Percentiles rank a stretch among this genome's conserved stretches.
phyloP scores from a whole-genome alignment of 1,140 invertebrate genomes.

The Phocides pigmalion region DNA sequence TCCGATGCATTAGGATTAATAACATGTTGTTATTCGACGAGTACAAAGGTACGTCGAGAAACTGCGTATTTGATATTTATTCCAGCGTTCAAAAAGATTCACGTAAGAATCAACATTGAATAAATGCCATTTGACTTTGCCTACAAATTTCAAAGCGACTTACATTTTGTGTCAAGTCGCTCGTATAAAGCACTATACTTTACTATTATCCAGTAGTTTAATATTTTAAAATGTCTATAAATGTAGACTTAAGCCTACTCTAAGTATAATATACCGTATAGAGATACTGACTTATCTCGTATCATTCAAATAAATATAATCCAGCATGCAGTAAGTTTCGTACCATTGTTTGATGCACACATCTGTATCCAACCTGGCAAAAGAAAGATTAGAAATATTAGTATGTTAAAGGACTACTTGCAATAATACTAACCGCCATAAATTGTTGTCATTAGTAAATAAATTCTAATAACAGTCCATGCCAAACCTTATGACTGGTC shows the following conservation, averaged over 20 bases:
- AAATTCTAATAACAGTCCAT: too few relatives aligned
- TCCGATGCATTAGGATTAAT: too few relatives aligned
- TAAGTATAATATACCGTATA: conserved; percentile 36
- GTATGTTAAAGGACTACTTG: not conserved
- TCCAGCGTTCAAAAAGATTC: too few relatives aligned
- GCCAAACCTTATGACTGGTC: too few relatives aligned
- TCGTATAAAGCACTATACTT: conserved; percentile 4
- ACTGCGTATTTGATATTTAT: too few relatives aligned
- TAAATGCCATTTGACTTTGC: too few relatives aligned
- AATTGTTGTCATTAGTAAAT: too few relatives aligned
- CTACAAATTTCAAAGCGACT: too few relatives aligned
- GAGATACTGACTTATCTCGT: conserved; percentile 61
- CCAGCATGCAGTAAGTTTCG: conserved; percentile 72
- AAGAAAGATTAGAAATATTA: conserved; percentile 28
- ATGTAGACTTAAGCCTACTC: conserved; percentile 31
- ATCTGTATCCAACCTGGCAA: conserved; percentile 62
- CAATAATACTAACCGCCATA: too few relatives aligned
- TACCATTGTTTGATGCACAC: conserved; percentile 76
- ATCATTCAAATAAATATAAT: conserved; percentile 70
- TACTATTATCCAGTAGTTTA: conserved; percentile 9
- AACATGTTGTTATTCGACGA: too few relatives aligned
- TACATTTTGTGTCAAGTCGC: not conserved
- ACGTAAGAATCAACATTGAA: too few relatives aligned
- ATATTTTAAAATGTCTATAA: conserved; percentile 29
- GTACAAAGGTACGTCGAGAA: too few relatives aligned